Evolutionary conservation across 2,888 invertebrate genomes (phyloP).

Genomic region (Andrena praecox): DNA sequence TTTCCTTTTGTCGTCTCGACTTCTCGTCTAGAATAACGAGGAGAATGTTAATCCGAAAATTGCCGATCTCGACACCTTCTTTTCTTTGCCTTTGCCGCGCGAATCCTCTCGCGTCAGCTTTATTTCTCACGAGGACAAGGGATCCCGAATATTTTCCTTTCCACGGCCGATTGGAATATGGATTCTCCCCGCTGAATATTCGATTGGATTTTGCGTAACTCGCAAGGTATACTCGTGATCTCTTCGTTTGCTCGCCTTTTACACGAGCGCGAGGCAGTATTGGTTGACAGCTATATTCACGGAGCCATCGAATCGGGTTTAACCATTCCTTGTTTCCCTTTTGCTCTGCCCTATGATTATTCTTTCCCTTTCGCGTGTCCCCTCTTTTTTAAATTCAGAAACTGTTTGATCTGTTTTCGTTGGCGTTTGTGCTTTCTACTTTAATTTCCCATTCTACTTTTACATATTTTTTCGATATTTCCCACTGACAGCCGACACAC

Average conservation of each 20-base stretch:
- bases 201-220: slow-evolving; percentile 43
- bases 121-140: not conserved
- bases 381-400: not conserved
- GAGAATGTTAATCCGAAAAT: slow-evolving; percentile 61
- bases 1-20: slow-evolving; percentile 38
- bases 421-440: not conserved
- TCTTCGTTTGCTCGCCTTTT: slow-evolving; percentile 10
- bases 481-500: not conserved
- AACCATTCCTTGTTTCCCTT: not conserved
- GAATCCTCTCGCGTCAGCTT: slow-evolving; percentile 5
- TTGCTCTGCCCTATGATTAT: not conserved
- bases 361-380: not conserved
- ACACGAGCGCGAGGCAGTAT: not conserved
- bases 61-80: slow-evolving; percentile 51
- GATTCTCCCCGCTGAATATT: slow-evolving; percentile 53
- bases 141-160: slow-evolving; percentile 29
- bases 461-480: not conserved
- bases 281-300: slow-evolving; percentile 6
- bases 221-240: slow-evolving; percentile 29
- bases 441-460: not conserved
- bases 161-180: slow-evolving; percentile 31
- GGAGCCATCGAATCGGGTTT: slow-evolving; percentile 29
- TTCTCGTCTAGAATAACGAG: slow-evolving; percentile 45
- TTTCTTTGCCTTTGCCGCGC: not conserved
- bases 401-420: not conserved